Evolutionary conservation across 2,797 vertebrate genomes (phyloP).

Genomic region (Sphenodon punctatus): DNA sequence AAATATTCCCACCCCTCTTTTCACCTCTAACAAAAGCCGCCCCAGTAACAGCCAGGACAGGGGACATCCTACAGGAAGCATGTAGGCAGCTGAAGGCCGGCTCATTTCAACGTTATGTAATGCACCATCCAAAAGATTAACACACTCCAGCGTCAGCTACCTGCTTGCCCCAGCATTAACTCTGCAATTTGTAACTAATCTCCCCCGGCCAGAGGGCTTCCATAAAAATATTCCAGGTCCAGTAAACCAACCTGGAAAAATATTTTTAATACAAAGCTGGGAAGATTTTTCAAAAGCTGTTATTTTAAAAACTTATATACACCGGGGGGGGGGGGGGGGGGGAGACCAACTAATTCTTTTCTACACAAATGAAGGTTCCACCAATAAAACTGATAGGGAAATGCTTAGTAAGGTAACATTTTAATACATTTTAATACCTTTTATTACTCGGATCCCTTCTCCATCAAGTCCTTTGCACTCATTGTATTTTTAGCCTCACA

Average conservation of each 20-base stretch:
- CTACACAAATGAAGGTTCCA: conserved; percentile 31
- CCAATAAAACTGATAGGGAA: conserved; percentile 59
- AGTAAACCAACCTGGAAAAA: conserved; percentile 3
- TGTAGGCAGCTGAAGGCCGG: neutral
- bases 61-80: neutral
- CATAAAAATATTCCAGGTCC: conserved; percentile 12
- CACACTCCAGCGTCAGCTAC: neutral
- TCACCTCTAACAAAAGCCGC: accelerated
- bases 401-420: conserved; percentile 55
- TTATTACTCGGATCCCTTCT: conserved; percentile 46
- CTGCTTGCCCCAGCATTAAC: neutral
- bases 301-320: conserved; percentile 45
- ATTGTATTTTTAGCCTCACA: conserved; percentile 60
- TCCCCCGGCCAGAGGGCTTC: conserved; percentile 25
- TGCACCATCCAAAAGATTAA: neutral
- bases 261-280: conserved; percentile 34
- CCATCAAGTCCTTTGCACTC: conserved; percentile 59
- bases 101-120: neutral
- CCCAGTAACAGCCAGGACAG: neutral
- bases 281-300: conserved; percentile 46
- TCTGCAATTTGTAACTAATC: neutral
- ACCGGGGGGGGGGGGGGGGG: conserved; percentile 39
- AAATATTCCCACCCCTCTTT: accelerated
- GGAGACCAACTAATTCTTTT: conserved; percentile 42
- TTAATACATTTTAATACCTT: conserved; percentile 58